phyloP scores from a whole-genome alignment of 1,140 invertebrate species.

The Vanessa atalanta region DNA sequence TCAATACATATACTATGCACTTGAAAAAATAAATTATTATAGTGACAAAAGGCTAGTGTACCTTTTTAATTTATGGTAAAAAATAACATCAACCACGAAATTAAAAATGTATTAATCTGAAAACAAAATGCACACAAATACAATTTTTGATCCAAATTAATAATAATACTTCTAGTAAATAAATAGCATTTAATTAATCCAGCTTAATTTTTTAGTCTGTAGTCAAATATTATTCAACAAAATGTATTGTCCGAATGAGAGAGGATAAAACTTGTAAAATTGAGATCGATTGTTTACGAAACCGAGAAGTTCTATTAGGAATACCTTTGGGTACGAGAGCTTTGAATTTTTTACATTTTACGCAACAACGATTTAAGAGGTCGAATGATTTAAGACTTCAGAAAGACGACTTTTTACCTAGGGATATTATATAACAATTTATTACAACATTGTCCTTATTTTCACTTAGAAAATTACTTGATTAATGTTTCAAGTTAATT shows the following conservation, averaged over 20 bases:
- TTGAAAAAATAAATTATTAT: too few species aligned
- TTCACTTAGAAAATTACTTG: not conserved
- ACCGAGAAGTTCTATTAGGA: slow-evolving; percentile 1
- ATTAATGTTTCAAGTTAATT: slow-evolving; percentile 5
- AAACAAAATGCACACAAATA: too few species aligned
- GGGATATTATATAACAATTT: not conserved
- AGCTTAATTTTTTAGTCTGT: not conserved
- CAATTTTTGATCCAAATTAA: too few species aligned
- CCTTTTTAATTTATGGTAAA: too few species aligned
- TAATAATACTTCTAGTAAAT: too few species aligned
- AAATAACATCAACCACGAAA: too few species aligned
- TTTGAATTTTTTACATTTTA: slow-evolving; percentile 20
- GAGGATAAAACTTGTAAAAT: slow-evolving; percentile 6
- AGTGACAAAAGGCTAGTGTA: too few species aligned
- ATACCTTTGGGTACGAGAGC: slow-evolving; percentile 19
- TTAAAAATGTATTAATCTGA: too few species aligned
- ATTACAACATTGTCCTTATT: not conserved
- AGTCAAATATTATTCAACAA: not conserved
- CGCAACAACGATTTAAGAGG: slow-evolving; percentile 25
- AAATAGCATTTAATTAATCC: too few species aligned
- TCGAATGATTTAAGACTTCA: slow-evolving; percentile 19
- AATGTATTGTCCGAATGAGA: not conserved
- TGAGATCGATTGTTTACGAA: slow-evolving; percentile 18
- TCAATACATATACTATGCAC: too few species aligned
- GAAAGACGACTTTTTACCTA: not conserved